Percentiles rank a stretch among this genome's conserved stretches.
Evolutionary conservation across 2,113 vertebrate genomes (phyloP).

Genomic region (Sialia sialis): DNA sequence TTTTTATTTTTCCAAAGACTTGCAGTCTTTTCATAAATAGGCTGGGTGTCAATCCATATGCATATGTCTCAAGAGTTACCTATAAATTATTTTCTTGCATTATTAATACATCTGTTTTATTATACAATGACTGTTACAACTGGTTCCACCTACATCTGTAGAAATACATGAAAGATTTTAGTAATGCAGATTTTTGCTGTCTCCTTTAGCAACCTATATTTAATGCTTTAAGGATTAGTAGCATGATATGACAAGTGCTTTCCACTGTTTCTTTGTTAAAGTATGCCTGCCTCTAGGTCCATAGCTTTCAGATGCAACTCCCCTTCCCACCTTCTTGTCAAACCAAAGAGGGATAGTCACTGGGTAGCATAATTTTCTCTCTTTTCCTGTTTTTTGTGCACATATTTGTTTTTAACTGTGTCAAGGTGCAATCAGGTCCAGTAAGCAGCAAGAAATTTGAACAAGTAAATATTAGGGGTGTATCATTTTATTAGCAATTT

Average conservation of each 20-base stretch:
- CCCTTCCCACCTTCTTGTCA: conserved; percentile 3
- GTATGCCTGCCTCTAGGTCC: background rate
- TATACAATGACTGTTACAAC: conserved; percentile 24
- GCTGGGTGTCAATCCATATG: background rate
- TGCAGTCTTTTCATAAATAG: background rate
- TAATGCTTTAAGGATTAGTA: conserved; percentile 54
- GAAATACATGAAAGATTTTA: conserved; percentile 57
- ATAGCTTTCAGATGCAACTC: conserved; percentile 16
- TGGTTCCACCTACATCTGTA: conserved; percentile 44
- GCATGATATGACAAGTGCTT: conserved; percentile 54
- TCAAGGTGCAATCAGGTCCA: background rate
- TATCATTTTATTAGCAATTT: background rate
- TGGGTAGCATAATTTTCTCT: background rate
- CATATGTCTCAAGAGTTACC: conserved; percentile 6
- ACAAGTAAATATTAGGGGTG: background rate
- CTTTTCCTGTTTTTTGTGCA: background rate
- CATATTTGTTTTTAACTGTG: background rate
- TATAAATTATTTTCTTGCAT: conserved; percentile 51
- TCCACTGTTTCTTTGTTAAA: conserved; percentile 42
- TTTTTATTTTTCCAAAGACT: background rate
- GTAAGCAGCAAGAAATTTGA: background rate
- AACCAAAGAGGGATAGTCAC: background rate
- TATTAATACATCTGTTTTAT: conserved; percentile 42
- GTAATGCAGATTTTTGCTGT: conserved; percentile 51
- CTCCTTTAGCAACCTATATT: conserved; percentile 61